These are phyloP conservation scores for Mythimna lalbum DNA, from an alignment of 2,888 invertebrate species.

Conservation along the genomic window DNA sequence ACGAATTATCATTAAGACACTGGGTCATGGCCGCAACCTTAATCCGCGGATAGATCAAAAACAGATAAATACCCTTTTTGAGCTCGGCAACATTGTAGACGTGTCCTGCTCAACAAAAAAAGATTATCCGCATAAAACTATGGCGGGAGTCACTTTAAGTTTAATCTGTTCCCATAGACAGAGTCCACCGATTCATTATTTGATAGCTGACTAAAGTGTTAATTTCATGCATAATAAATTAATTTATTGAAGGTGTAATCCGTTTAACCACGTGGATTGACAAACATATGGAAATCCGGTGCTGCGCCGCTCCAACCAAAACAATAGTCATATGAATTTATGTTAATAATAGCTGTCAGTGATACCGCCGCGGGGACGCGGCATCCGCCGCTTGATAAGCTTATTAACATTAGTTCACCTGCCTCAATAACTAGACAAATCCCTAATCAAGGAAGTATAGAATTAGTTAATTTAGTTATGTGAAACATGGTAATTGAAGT, in stretches of 20 bases:
- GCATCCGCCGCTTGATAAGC: constrained; percentile 5
- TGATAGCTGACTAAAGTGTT: constrained; percentile 20
- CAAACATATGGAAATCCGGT: constrained; percentile 49
- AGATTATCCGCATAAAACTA: constrained; percentile 16
- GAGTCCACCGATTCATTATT: constrained; percentile 18
- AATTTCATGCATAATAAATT: constrained; percentile 52
- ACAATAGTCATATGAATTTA: constrained; percentile 50
- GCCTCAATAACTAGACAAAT: constrained; percentile 15
- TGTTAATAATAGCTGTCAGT: constrained; percentile 43
- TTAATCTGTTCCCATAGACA: constrained; percentile 7
- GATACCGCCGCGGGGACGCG: neutral
- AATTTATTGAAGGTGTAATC: constrained; percentile 53
- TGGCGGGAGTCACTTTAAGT: neutral
- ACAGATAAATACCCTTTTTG: constrained; percentile 56
- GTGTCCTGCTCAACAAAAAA: constrained; percentile 17
- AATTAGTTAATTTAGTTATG: constrained; percentile 34
- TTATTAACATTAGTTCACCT: constrained; percentile 26
- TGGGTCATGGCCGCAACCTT: constrained; percentile 63
- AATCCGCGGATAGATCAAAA: constrained; percentile 65
- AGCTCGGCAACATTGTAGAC: constrained; percentile 3
- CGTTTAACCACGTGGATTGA: constrained; percentile 43
- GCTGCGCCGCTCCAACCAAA: constrained; percentile 18
- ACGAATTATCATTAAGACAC: constrained; percentile 63
- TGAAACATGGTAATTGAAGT: constrained; percentile 62
- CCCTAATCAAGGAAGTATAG: constrained; percentile 26